Conservation (phyloP, 2,113 vertebrate genomes). For the Zapus hudsonius region DNA sequence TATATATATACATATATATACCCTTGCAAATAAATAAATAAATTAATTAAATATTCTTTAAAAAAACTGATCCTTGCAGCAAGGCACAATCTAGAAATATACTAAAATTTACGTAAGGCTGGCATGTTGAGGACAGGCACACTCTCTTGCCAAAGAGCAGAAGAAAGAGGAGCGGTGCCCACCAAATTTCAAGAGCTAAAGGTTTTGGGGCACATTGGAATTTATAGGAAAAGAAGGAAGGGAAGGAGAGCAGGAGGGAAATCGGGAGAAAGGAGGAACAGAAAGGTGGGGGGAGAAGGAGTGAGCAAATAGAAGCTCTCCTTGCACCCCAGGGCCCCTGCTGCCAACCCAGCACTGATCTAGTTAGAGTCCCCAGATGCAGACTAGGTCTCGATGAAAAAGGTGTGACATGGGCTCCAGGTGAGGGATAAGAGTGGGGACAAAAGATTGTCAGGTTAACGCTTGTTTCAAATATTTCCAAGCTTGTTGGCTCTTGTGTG, state of each 20-base stretch:
- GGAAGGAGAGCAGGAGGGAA: neutral
- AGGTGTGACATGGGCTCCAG: fast-evolving
- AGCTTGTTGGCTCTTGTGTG: neutral
- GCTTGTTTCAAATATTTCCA: neutral
- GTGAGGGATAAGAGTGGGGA: neutral
- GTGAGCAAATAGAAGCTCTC: neutral
- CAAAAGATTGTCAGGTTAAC: neutral
- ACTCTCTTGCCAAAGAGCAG: neutral
- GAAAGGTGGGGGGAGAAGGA: neutral
- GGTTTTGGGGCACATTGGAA: neutral
- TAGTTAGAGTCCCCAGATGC: neutral
- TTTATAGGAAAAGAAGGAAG: neutral
- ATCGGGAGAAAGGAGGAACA: neutral
- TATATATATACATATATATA: too few species aligned
- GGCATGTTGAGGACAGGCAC: too few species aligned
- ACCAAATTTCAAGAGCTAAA: neutral
- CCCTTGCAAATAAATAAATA: neutral
- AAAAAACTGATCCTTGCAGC: neutral
- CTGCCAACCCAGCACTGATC: neutral
- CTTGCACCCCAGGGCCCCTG: neutral
- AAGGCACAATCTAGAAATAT: neutral
- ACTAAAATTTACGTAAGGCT: neutral
- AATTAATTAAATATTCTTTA: too few species aligned
- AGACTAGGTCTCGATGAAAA: neutral
- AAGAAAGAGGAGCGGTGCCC: too few species aligned